Conservation (phyloP, 2,113 vertebrate genomes). For the Tretioscincus oriximinensis region DNA sequence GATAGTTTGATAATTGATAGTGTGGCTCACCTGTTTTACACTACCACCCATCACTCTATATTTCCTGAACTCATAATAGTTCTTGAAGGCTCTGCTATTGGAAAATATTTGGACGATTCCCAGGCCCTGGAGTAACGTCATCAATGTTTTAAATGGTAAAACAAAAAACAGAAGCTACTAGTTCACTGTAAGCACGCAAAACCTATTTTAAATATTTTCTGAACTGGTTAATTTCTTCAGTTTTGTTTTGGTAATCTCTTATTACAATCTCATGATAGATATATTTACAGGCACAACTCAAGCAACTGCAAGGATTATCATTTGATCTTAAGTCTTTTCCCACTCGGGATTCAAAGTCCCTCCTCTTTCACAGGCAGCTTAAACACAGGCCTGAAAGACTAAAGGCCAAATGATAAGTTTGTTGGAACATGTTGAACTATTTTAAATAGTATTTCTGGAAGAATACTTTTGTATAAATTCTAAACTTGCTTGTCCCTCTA, state of each 20-base stretch:
- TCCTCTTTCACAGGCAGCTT: neutral
- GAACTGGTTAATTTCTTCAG: constrained; percentile 20
- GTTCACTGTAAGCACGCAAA: constrained; percentile 31
- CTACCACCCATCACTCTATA: no score
- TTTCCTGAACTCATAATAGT: no score
- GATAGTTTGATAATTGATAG: no score
- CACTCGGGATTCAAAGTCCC: neutral
- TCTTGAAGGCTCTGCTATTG: no score
- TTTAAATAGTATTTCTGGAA: constrained; percentile 1
- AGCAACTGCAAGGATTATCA: neutral
- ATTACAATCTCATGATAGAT: neutral
- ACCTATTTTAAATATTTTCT: constrained; percentile 33
- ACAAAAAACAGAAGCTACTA: neutral
- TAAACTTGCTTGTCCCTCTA: constrained; percentile 63
- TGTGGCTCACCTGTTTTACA: no score
- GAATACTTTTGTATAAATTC: neutral
- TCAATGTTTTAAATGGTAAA: no score
- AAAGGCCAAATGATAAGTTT: neutral
- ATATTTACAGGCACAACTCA: neutral
- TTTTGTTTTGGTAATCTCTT: neutral
- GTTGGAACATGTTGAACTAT: neutral
- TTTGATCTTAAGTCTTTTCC: neutral
- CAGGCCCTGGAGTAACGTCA: no score
- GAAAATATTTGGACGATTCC: no score
- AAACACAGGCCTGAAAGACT: neutral